Conservation (phyloP, 2,797 vertebrate genomes). For the Malacoctenus gilli region DNA sequence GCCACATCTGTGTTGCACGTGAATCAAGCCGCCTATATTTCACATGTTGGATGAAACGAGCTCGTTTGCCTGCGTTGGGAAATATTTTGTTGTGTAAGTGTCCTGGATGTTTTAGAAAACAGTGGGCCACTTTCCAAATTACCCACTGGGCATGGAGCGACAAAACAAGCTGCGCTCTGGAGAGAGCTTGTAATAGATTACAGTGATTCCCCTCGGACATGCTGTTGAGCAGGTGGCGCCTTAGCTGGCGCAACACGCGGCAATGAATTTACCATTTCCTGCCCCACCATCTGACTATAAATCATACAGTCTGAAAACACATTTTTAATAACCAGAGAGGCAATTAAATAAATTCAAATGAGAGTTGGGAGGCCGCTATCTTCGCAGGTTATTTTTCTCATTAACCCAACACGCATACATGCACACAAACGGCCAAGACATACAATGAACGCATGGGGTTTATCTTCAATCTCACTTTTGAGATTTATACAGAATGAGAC, state of each 20-base stretch:
- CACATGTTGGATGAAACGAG: conserved; percentile 2
- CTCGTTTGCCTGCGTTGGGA: conserved; percentile 27
- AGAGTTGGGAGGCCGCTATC: conserved; percentile 42
- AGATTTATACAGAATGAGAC: conserved; percentile 7
- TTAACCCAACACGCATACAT: conserved; percentile 32
- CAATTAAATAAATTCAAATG: conserved; percentile 71
- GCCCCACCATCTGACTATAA: conserved; percentile 77
- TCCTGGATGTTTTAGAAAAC: conserved; percentile 72
- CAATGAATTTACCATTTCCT: conserved; percentile 79
- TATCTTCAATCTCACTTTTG: background rate
- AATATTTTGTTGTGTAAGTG: conserved; percentile 62
- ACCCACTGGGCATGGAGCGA: conserved; percentile 74
- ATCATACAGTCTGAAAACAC: conserved; percentile 70
- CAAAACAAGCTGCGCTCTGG: conserved; percentile 79
- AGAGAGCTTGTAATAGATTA: conserved; percentile 83
- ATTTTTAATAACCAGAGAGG: conserved; percentile 73
- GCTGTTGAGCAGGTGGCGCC: conserved; percentile 81
- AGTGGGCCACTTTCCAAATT: conserved; percentile 75
- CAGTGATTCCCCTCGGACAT: conserved; percentile 77
- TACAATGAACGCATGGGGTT: background rate
- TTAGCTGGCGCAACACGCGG: conserved; percentile 77
- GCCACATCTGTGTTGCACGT: background rate
- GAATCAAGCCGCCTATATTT: no score
- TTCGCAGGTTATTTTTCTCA: conserved; percentile 63
- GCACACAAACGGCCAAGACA: conserved; percentile 10